Percentiles rank a stretch among this genome's conserved stretches.
These are phyloP conservation scores for Vidua macroura DNA, from an alignment of 2,113 vertebrate genomes.

Conservation along the genomic window DNA sequence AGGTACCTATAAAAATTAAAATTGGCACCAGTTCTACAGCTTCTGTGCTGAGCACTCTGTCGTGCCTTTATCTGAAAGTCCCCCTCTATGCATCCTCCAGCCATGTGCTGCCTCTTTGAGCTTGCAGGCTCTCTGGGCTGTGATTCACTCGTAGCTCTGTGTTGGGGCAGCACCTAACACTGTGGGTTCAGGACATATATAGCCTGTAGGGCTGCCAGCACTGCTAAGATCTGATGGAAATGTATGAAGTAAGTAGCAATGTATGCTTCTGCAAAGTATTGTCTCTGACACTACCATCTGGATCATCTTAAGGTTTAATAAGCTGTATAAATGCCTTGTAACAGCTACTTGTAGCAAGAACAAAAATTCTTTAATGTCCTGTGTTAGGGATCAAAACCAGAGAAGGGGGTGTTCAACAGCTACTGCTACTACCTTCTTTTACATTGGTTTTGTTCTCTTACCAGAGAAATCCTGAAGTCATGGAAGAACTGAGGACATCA, in stretches of 20 bases:
- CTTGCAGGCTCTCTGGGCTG: background rate
- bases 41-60: background rate
- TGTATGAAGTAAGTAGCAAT: background rate
- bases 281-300: background rate
- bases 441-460: background rate
- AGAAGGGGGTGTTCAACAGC: background rate
- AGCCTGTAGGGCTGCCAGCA: background rate
- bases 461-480: background rate
- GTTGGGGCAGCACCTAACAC: background rate
- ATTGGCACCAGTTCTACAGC: background rate
- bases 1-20: background rate
- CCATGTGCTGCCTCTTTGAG: background rate
- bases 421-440: background rate
- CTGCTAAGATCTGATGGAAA: background rate
- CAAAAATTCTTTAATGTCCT: background rate
- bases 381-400: background rate
- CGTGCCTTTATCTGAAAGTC: background rate
- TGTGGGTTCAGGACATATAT: background rate
- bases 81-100: background rate
- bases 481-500: background rate
- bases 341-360: background rate
- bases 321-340: background rate
- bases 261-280: background rate
- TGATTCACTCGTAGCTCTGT: rapidly evolving
- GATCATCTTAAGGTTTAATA: background rate